Conservation (phyloP, 2,797 vertebrate species). For the Neopelma chrysocephalum region DNA sequence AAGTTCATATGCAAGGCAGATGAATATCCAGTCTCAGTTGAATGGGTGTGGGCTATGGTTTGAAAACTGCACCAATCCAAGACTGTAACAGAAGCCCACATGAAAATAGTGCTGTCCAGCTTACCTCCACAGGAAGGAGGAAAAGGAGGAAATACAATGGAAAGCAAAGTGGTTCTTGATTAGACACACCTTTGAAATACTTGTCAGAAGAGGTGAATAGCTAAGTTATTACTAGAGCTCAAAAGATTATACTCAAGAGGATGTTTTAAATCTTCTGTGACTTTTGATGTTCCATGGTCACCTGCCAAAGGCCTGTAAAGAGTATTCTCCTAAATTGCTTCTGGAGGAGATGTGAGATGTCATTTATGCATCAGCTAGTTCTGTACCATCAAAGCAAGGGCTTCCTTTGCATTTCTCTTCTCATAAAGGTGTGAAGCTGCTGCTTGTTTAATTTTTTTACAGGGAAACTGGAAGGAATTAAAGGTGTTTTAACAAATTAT, state of each 20-base stretch:
- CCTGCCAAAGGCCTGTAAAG: not conserved
- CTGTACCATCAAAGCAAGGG: not conserved
- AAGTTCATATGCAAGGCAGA: not conserved
- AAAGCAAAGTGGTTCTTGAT: not conserved
- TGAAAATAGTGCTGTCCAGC: not conserved
- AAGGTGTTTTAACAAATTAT: not conserved
- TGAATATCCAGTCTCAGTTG: fast-evolving
- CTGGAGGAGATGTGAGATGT: not conserved
- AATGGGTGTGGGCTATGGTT: not conserved
- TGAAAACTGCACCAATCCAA: not conserved
- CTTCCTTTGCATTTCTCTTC: not conserved
- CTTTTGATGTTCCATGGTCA: not conserved
- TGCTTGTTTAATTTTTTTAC: not conserved
- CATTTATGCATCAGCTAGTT: not conserved
- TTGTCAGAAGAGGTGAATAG: not conserved
- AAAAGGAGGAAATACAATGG: not conserved
- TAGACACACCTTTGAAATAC: not conserved
- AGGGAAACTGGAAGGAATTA: not conserved
- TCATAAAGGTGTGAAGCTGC: not conserved
- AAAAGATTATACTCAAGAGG: not conserved
- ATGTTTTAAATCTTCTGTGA: not conserved
- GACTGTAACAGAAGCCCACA: not conserved
- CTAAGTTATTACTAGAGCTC: not conserved
- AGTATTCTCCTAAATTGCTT: not conserved
- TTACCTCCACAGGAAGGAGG: not conserved